These are phyloP conservation scores for Myrmecobius fasciatus DNA, from an alignment of 2,113 vertebrate species.

Conservation along the genomic window DNA sequence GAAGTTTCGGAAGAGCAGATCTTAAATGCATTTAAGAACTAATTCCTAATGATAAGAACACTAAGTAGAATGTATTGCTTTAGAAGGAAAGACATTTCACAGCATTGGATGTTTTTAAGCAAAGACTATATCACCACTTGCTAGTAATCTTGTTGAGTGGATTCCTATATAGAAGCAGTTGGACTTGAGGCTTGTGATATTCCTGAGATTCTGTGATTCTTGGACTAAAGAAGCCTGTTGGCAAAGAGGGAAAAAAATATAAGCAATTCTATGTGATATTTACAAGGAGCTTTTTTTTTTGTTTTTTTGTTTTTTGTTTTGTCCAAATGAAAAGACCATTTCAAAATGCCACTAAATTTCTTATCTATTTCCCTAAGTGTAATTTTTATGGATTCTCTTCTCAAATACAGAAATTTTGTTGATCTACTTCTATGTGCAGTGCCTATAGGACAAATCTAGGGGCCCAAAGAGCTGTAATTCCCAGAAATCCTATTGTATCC, in stretches of 20 bases:
- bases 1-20: background rate
- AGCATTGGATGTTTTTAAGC: background rate
- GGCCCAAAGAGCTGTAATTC: conserved; percentile 63
- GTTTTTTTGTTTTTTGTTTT: no score
- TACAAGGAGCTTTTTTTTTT: no score
- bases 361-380: conserved; percentile 80
- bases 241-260: conserved; percentile 62
- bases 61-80: background rate
- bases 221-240: conserved; percentile 41
- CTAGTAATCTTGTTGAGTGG: background rate
- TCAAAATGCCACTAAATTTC: conserved; percentile 69
- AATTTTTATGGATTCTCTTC: conserved; percentile 71
- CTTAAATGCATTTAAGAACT: background rate
- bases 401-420: conserved; percentile 62
- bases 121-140: background rate
- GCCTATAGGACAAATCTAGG: conserved; percentile 1
- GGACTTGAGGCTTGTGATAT: background rate
- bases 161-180: background rate
- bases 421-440: conserved; percentile 41
- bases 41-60: background rate
- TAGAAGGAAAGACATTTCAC: background rate
- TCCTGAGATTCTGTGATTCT: background rate
- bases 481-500: conserved; percentile 54
- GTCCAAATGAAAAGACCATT: conserved; percentile 66
- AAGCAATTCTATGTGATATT: background rate